Percentiles rank a stretch among this genome's conserved stretches.
These are phyloP conservation scores for Saturnia japonica DNA, from an alignment of 2,888 invertebrate genomes.

Conservation along the genomic window DNA sequence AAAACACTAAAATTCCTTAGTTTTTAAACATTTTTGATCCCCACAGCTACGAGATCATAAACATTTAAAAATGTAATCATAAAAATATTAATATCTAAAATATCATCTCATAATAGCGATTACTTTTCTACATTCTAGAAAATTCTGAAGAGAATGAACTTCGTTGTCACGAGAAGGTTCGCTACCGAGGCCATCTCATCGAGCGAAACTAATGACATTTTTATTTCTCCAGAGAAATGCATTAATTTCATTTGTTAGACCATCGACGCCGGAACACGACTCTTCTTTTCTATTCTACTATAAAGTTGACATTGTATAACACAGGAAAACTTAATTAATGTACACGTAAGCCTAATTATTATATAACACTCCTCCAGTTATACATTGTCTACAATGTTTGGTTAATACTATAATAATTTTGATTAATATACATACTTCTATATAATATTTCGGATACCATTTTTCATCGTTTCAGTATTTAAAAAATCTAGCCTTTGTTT, in stretches of 20 bases:
- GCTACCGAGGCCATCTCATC: conserved; percentile 61
- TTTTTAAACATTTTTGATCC: not conserved
- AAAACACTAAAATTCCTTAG: not conserved
- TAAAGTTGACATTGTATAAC: conserved; percentile 67
- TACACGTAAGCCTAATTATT: conserved; percentile 43
- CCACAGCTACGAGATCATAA: not conserved
- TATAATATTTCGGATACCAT: no score
- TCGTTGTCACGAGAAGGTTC: conserved; percentile 53
- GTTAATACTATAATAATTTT: no score
- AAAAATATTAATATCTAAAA: conserved; percentile 18
- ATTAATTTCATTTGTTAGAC: conserved; percentile 80
- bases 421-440: no score
- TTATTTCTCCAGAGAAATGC: conserved; percentile 78
- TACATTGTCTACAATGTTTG: not conserved
- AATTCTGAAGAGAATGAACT: conserved; percentile 8
- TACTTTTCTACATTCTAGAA: conserved; percentile 2
- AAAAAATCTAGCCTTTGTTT: no score
- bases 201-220: conserved; percentile 76
- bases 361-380: not conserved
- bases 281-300: conserved; percentile 53
- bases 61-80: not conserved
- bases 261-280: conserved; percentile 67
- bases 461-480: no score
- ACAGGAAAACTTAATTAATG: conserved; percentile 63
- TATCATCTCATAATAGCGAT: conserved; percentile 10